Conservation (phyloP, 2,113 vertebrate genomes). For the Ophthalmolycus amberensis region DNA sequence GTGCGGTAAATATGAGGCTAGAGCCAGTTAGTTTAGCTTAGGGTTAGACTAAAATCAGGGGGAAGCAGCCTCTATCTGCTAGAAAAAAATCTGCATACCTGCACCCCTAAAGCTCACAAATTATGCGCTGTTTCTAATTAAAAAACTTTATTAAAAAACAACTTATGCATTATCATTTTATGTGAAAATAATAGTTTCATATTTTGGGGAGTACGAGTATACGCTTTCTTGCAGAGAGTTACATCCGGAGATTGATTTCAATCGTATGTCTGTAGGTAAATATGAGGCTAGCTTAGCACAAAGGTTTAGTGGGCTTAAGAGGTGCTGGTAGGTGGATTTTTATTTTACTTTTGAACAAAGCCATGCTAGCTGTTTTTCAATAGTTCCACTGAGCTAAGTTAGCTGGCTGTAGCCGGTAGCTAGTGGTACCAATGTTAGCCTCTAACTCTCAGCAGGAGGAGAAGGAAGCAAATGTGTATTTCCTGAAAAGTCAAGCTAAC, state of each 20-base stretch:
- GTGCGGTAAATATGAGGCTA: not conserved
- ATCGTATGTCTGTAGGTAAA: not conserved
- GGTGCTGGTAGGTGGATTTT: not conserved
- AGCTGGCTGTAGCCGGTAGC: not conserved
- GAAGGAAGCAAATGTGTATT: not conserved
- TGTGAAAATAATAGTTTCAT: not conserved
- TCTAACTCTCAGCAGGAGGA: not conserved
- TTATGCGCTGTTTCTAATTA: not conserved
- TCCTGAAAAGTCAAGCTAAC: not conserved
- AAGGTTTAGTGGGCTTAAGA: not conserved
- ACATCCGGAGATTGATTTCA: not conserved
- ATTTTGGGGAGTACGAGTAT: not conserved
- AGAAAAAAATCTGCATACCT: not conserved
- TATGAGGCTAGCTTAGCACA: not conserved
- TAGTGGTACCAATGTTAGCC: not conserved
- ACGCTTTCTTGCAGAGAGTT: not conserved
- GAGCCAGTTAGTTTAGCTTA: not conserved
- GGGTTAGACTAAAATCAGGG: not conserved
- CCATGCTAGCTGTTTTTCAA: not conserved
- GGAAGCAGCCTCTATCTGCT: not conserved
- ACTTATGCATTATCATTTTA: not conserved
- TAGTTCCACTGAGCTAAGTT: not conserved
- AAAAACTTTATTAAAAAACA: not conserved
- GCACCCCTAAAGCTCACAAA: not conserved
- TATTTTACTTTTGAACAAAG: not conserved